Evolutionary conservation across 2,113 vertebrate genomes (phyloP), one percentile per base, ranked within the genome.

Genomic region (Chiloscyllium plagiosum): DNA sequence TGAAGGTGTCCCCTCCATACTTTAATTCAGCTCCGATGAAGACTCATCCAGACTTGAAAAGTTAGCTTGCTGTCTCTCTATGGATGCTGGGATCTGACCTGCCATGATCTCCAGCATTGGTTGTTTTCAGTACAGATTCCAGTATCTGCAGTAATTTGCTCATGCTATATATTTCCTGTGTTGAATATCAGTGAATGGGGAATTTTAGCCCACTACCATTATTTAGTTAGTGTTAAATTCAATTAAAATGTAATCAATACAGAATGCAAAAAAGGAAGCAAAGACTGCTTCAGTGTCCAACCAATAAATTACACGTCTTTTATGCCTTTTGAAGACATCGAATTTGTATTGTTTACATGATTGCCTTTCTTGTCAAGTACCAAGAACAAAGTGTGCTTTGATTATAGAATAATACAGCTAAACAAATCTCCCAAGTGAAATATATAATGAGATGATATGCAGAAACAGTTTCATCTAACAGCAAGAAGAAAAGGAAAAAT

Each of bases 361-460:
- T 76, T 26, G 37, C 37, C 22, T 52, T 52, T 66, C 19, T 22
- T 66, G n/a, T 37, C n/a, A 93, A 68, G 89, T 66, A 93, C 89
- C 66, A 93, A 68, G 89, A 93, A 93, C 89, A 93, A 93, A 93
- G 17, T 66, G 15, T 95, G 68, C 69, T 95, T 72, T 95, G 47
- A 95, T 76, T 29, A 33, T 72, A 29, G 24, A 52, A 76, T 90
- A 95, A 33, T 68, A 93, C 47, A 76, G 13, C 10, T 76, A n/a
- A 93, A 93, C 22, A 50, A 95, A 12, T 70, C 29, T 24, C 93
- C 47, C 94, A 95, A 95, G 42, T 95, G 94, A 13, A 19, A 52
- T 95, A 10, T 76, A 72, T 95, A 95, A 95, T 24, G 10, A 50
- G 68, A 76, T 72, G 29, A 95, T 33, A 95, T 19, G 10, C 37